Evolutionary conservation across 2,797 vertebrate species (phyloP).

Genomic region (Sebastes glaucus): DNA sequence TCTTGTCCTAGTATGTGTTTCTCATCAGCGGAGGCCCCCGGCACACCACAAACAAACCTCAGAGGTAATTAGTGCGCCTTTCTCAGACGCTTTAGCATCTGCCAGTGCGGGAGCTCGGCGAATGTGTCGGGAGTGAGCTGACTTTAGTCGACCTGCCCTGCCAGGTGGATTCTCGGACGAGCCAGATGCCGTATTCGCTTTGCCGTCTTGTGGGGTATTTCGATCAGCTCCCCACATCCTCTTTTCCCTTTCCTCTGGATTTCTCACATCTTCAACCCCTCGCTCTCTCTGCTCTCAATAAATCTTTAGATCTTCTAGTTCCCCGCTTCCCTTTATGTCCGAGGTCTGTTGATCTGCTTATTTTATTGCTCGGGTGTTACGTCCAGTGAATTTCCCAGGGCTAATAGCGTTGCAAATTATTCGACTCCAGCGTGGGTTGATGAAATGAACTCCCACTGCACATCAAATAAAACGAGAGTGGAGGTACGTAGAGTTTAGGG

Average conservation of each 20-base stretch:
- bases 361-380: background rate
- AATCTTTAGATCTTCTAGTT: conserved; percentile 20
- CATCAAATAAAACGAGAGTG: conserved; percentile 4
- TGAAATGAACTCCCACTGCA: background rate
- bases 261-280: conserved; percentile 18
- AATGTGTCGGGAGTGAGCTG: background rate
- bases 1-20: conserved; percentile 58
- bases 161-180: conserved; percentile 49
- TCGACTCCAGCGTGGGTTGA: background rate
- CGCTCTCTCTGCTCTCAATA: conserved; percentile 27
- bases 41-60: conserved; percentile 60
- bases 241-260: background rate
- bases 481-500: background rate
- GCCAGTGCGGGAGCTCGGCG: conserved; percentile 28
- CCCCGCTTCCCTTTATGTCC: background rate
- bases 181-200: conserved; percentile 49
- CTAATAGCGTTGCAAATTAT: background rate
- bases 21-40: conserved; percentile 44
- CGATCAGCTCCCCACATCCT: background rate
- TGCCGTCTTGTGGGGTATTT: background rate
- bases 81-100: conserved; percentile 63
- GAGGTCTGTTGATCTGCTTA: background rate
- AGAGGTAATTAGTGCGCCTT: conserved; percentile 71
- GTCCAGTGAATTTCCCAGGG: background rate
- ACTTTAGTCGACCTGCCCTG: conserved; percentile 39